Conservation (phyloP, 1,140 invertebrate genomes). For the Brachionus koreanus region DNA sequence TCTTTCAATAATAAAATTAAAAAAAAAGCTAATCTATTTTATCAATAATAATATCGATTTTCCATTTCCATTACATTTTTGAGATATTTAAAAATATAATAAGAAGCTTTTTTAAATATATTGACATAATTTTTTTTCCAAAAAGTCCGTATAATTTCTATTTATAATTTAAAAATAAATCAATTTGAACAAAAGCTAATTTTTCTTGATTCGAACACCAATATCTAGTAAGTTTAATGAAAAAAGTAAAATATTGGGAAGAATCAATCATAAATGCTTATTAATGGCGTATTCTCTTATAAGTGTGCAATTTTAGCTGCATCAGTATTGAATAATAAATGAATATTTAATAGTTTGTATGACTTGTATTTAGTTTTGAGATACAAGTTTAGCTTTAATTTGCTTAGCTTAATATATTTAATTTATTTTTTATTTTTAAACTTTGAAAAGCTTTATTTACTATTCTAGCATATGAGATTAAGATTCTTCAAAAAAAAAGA, state of each 20-base stretch:
- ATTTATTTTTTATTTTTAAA: not conserved
- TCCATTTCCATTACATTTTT: not conserved
- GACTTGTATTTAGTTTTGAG: not conserved
- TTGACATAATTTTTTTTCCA: not conserved
- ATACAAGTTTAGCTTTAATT: not conserved
- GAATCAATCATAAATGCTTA: not conserved
- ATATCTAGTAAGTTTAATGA: not conserved
- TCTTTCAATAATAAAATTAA: not conserved
- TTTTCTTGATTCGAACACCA: not conserved
- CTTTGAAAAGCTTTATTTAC: not conserved
- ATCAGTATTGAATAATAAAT: slow-evolving; percentile 5
- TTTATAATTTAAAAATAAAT: not conserved
- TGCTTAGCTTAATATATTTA: not conserved
- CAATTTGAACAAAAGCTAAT: not conserved
- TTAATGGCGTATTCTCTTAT: not conserved
- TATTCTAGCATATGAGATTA: not conserved
- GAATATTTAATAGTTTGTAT: not conserved
- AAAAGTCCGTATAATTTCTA: not conserved
- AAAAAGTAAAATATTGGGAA: not conserved
- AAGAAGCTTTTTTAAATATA: not conserved
- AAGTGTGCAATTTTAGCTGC: not conserved
- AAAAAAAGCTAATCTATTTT: too few relatives aligned
- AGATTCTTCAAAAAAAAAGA: not conserved
- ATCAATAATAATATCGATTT: too few relatives aligned
- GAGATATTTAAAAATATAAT: too few relatives aligned